These are phyloP conservation scores for Porites lobata DNA, from an alignment of 92 coral and sea anemone genomes.

Conservation along the genomic window DNA sequence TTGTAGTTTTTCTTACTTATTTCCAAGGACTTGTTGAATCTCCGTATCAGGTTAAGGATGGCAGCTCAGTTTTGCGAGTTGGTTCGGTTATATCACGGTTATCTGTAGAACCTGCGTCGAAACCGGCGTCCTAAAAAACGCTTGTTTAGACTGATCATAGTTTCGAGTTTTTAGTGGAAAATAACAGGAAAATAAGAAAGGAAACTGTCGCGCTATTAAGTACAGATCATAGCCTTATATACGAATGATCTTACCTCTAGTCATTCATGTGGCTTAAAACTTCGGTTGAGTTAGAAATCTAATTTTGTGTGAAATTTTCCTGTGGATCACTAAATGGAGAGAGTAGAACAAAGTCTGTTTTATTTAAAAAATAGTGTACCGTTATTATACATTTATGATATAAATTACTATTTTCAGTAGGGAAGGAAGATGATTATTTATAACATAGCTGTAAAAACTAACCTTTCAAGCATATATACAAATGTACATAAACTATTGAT, in stretches of 20 bases:
- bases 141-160: background rate
- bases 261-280: background rate
- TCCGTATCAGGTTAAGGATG: too few relatives aligned
- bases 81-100: background rate
- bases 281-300: background rate
- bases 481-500: conserved; percentile 21
- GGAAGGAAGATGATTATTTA: conserved; percentile 23
- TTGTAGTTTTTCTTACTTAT: too few relatives aligned
- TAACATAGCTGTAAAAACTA: conserved; percentile 21
- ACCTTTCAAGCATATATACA: background rate
- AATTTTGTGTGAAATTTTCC: background rate
- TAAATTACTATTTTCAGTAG: background rate
- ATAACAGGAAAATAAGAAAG: background rate
- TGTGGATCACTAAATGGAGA: background rate
- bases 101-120: background rate
- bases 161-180: background rate
- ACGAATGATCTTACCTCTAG: background rate
- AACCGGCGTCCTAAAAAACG: background rate
- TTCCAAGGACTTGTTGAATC: too few relatives aligned
- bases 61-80: background rate
- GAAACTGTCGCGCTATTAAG: background rate
- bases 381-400: background rate
- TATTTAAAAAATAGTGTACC: background rate
- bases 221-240: too few relatives aligned
- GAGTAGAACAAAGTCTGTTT: background rate